Base-by-base conservation (phyloP, 2,113 vertebrate genomes). In the Nicator chloris region DNA sequence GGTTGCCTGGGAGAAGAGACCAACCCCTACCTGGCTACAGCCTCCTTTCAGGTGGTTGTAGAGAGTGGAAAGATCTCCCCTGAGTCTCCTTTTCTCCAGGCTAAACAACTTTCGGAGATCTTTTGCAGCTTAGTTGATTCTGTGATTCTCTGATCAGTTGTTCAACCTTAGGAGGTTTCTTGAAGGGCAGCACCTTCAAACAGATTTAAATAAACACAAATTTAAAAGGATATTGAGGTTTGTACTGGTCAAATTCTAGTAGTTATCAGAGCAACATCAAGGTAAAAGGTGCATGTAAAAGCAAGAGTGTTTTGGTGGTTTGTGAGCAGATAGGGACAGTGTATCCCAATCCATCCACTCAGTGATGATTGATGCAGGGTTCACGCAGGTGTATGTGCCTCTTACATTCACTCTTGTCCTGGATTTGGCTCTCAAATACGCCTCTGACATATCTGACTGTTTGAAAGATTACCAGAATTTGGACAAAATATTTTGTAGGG, bases 381-480 rank as follows among this genome's bases (percentile, higher is more conserved):
- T 86, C 22, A 18, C 15, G 56, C 7, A 31, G 12, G 9, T 63
- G 5, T 35, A 4, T n/a, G 10, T 15, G 24, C 0, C 0, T 64
- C 42, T 51, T 80, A 18, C 8, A 2, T 42, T 66, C 27, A 30
- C 13, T 79, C 24, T 35, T 39, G 7, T 79, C 51, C 37, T 50
- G 4, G 7, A 11, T 60, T 69, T 71, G 19, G 2, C 15, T 85
- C 13, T 69, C 15, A 68, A n/a, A 49, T 70, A 35, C 0, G 0
- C 3, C 10, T 69, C 22, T 12, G 4, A 49, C 5, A 68, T 68
- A 18, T 16, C 11, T 78, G 21, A 22, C 51, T 85, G 4, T 51
- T 60, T 35, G 35, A 87, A 90, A 85, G 17, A 30, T 47, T 33
- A 66, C 3, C 5, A 44, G 35, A 82, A 68, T 56, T 60, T n/a